Percentiles rank a stretch among this genome's conserved stretches.
Conservation (phyloP, 2,888 invertebrate genomes). For the Cataglyphis cursor region DNA sequence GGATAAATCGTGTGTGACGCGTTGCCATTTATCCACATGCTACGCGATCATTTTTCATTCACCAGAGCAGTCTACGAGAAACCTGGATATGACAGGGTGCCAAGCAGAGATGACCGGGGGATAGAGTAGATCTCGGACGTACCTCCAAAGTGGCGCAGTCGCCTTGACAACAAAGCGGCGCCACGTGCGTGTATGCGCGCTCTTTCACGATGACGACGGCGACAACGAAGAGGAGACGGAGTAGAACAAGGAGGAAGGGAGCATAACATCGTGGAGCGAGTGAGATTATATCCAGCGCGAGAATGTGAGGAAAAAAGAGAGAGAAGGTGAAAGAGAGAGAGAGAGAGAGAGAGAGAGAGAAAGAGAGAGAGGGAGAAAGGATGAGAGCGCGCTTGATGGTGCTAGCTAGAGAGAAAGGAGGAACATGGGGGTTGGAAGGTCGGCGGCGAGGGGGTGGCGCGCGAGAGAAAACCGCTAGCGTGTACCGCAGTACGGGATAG, state of each 20-base stretch:
- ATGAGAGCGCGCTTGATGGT: constrained; percentile 33
- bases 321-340: too few species aligned
- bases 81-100: constrained; percentile 33
- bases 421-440: constrained; percentile 56
- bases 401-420: constrained; percentile 35
- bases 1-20: not conserved
- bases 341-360: constrained; percentile 46
- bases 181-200: constrained; percentile 83
- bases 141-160: constrained; percentile 81
- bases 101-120: constrained; percentile 48
- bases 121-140: constrained; percentile 57
- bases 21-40: not conserved
- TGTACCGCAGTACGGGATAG: constrained; percentile 84
- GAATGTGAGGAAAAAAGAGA: not conserved
- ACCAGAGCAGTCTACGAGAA: not conserved
- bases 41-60: constrained; percentile 30
- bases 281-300: constrained; percentile 31
- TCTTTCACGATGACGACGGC: constrained; percentile 52
- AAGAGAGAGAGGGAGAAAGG: constrained; percentile 30
- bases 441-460: constrained; percentile 70
- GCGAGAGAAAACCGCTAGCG: constrained; percentile 81
- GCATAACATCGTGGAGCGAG: constrained; percentile 40
- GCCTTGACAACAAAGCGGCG: constrained; percentile 82
- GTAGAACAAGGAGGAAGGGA: constrained; percentile 48
- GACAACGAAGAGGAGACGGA: constrained; percentile 49